Evolutionary conservation across 2,888 invertebrate genomes (phyloP).

Genomic region (Cephonodes hylas): DNA sequence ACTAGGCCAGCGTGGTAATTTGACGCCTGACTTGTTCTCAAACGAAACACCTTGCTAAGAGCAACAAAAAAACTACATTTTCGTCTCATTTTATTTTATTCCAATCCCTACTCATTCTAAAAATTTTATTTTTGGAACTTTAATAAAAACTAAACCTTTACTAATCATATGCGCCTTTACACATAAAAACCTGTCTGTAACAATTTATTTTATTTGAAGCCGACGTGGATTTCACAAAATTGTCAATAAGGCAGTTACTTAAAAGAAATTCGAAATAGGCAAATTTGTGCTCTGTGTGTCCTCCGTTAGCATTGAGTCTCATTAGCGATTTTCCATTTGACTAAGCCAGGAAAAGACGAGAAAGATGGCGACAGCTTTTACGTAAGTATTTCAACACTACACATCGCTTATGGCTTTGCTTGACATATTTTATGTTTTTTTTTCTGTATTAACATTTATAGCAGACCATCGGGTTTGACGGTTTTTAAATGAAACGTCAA

Average conservation of each 20-base stretch:
- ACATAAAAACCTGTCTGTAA: too few relatives aligned
- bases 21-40: too few relatives aligned
- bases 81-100: too few relatives aligned
- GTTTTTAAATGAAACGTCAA: too few relatives aligned
- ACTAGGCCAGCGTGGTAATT: too few relatives aligned
- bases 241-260: not conserved
- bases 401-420: not conserved
- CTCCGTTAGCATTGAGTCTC: conserved; percentile 59
- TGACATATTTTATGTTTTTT: not conserved
- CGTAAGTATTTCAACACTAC: not conserved
- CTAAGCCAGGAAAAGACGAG: conserved; percentile 44
- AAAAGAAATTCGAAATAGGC: conserved; percentile 32
- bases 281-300: conserved; percentile 47
- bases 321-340: conserved; percentile 69
- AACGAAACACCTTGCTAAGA: too few relatives aligned
- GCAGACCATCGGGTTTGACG: too few relatives aligned
- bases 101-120: too few relatives aligned
- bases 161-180: too few relatives aligned
- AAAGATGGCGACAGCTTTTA: conserved; percentile 37
- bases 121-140: too few relatives aligned
- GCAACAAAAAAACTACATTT: too few relatives aligned
- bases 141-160: too few relatives aligned
- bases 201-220: not conserved
- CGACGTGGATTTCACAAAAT: not conserved
- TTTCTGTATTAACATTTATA: not conserved